Evolutionary conservation across 2,797 vertebrate species (phyloP).

Genomic region (Notamacropus eugenii): DNA sequence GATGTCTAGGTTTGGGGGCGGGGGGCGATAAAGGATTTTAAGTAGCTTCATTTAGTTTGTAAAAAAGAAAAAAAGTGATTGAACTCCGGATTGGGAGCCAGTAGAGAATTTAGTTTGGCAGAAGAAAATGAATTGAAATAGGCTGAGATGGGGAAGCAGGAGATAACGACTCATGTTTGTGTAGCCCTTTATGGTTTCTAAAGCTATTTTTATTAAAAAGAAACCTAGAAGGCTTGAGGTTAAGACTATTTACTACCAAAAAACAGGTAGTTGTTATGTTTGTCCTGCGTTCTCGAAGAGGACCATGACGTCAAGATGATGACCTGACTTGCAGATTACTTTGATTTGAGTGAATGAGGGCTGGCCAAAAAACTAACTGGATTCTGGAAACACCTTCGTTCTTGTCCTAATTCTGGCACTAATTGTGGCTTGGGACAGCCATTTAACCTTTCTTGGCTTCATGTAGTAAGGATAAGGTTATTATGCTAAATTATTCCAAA

Average conservation of each 20-base stretch:
- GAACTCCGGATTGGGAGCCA: neutral
- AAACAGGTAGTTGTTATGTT: no score
- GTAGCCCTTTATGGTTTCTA: neutral
- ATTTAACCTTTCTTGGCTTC: neutral
- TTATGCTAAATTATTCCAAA: neutral
- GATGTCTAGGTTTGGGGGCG: neutral
- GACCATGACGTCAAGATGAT: no score
- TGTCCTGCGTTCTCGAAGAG: no score
- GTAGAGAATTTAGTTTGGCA: neutral
- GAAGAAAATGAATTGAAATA: neutral
- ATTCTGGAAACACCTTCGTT: neutral
- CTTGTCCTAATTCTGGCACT: neutral
- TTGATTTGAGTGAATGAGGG: no score
- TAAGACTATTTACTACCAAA: neutral
- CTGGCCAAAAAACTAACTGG: neutral
- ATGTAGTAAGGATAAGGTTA: neutral
- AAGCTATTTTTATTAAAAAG: neutral
- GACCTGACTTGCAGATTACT: no score
- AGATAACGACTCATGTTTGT: neutral
- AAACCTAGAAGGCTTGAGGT: neutral
- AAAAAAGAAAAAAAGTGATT: neutral
- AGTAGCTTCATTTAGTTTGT: neutral
- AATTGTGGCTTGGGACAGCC: neutral
- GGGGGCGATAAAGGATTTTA: neutral
- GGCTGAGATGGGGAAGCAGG: neutral